Percentiles rank a stretch among this genome's conserved stretches.
These are phyloP conservation scores for Pterois miles DNA, from an alignment of 2,797 vertebrate genomes.

Conservation along the genomic window DNA sequence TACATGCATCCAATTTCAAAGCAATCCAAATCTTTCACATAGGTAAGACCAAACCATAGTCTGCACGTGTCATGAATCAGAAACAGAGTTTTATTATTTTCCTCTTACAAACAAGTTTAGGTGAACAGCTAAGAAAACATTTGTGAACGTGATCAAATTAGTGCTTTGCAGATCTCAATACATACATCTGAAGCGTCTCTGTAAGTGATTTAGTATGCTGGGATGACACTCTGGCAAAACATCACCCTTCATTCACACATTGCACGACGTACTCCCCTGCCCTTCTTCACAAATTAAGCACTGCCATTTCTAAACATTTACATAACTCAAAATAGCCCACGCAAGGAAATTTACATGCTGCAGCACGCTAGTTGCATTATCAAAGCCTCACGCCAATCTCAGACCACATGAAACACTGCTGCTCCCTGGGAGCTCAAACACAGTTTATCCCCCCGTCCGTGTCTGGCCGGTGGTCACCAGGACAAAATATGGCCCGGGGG, in stretches of 20 bases:
- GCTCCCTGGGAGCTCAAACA: background rate
- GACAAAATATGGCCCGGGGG: conserved; percentile 14
- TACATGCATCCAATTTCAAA: background rate
- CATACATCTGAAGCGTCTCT: background rate
- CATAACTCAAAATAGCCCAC: conserved; percentile 77
- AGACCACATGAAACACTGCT: background rate
- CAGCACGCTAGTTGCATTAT: conserved; percentile 13
- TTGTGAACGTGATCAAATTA: conserved; percentile 15
- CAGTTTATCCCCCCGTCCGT: background rate
- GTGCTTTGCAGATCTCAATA: background rate
- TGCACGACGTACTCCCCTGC: conserved; percentile 35
- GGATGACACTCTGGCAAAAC: conserved; percentile 26
- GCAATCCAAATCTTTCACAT: background rate
- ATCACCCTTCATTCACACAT: conserved; percentile 52
- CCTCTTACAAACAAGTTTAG: background rate
- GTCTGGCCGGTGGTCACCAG: conserved; percentile 11
- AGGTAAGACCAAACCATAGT: background rate
- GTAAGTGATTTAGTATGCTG: conserved; percentile 3
- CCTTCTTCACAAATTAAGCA: conserved; percentile 76
- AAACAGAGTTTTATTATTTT: background rate
- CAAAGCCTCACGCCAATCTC: conserved; percentile 13
- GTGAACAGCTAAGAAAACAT: background rate
- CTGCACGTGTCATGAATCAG: background rate
- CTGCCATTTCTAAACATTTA: conserved; percentile 71
- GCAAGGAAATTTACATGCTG: conserved; percentile 35